These are phyloP conservation scores for Meta bourneti DNA, from an alignment of 2,888 invertebrate species.

Conservation along the genomic window DNA sequence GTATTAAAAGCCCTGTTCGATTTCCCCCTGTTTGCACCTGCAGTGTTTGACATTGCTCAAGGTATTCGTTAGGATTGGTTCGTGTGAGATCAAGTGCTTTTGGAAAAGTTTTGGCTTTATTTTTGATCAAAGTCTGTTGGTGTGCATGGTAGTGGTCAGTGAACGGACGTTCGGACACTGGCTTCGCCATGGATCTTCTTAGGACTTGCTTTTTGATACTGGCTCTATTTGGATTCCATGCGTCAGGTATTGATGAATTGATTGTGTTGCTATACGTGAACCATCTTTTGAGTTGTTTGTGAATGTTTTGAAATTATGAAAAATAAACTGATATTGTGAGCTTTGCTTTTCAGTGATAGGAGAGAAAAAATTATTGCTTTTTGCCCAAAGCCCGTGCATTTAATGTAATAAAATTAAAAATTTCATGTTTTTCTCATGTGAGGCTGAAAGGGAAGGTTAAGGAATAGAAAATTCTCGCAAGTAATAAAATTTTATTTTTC, in stretches of 20 bases:
- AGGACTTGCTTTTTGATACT: conserved; percentile 47
- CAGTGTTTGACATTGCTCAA: conserved; percentile 36
- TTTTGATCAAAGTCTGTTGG: not conserved
- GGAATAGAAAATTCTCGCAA: too few species aligned
- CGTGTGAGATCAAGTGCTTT: not conserved
- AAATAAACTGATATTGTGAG: too few species aligned
- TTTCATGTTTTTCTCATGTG: too few species aligned
- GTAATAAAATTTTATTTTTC: too few species aligned
- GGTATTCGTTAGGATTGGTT: conserved; percentile 10
- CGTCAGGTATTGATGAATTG: conserved; percentile 39
- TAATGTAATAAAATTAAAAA: too few species aligned
- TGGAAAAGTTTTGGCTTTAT: not conserved
- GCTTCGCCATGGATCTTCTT: conserved; percentile 47
- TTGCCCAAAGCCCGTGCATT: too few species aligned
- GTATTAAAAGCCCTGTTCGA: conserved; percentile 56
- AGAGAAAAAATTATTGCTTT: too few species aligned
- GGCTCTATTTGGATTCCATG: conserved; percentile 67
- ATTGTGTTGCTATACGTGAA: not conserved
- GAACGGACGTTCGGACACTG: conserved; percentile 19
- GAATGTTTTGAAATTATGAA: too few species aligned
- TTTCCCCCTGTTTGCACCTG: conserved; percentile 40
- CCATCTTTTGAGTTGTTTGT: not conserved
- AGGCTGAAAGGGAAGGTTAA: too few species aligned
- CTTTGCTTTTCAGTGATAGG: too few species aligned
- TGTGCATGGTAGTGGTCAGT: conserved; percentile 63